Evolutionary conservation across 2,888 invertebrate species (phyloP).

Genomic region (Oligia strigilis): DNA sequence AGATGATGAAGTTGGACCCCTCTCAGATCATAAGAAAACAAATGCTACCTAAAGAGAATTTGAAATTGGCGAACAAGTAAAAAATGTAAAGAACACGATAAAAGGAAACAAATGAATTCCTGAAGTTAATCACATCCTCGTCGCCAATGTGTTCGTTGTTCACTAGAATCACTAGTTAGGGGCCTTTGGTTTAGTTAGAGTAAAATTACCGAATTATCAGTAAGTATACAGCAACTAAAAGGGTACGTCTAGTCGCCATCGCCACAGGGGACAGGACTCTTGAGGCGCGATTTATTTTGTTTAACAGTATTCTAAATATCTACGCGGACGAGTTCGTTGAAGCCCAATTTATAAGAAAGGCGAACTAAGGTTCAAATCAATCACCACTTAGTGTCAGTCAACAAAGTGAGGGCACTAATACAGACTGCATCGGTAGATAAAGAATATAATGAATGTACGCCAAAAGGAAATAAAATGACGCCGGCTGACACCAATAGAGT

Average conservation of each 20-base stretch:
- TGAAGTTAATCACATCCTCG: no score
- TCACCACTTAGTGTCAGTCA: slow-evolving; percentile 11
- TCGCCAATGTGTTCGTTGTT: neutral
- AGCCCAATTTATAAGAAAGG: neutral
- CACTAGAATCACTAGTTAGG: no score
- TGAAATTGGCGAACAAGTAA: no score
- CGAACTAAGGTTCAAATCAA: slow-evolving; percentile 7
- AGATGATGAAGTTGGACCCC: neutral
- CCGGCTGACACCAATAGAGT: slow-evolving; percentile 60
- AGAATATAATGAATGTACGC: slow-evolving; percentile 67
- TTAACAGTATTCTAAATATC: neutral
- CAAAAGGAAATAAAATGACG: slow-evolving; percentile 63
- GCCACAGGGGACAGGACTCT: neutral
- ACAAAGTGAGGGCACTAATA: slow-evolving; percentile 5
- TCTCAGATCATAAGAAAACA: neutral
- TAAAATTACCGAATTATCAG: neutral
- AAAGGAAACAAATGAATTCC: no score
- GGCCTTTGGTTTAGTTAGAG: no score
- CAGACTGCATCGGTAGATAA: slow-evolving; percentile 62
- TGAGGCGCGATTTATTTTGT: neutral
- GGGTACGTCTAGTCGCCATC: neutral
- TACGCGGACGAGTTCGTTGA: neutral
- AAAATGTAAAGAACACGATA: no score
- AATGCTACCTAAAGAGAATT: neutral
- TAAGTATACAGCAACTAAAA: neutral